Evolutionary conservation across 2,888 invertebrate genomes (phyloP).

Genomic region (Agrochola litura): DNA sequence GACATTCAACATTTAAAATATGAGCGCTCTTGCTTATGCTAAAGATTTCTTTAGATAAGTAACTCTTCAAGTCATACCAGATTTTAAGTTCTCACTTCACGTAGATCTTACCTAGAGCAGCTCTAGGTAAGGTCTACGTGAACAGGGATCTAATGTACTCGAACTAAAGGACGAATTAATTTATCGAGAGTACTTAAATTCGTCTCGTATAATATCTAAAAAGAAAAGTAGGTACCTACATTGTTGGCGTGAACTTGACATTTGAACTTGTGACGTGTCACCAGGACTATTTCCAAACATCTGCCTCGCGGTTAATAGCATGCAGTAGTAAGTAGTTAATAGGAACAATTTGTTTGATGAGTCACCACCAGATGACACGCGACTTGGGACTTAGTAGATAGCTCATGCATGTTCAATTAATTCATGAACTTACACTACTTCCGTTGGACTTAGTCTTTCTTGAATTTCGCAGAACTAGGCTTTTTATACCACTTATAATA

Average conservation of each 20-base stretch:
- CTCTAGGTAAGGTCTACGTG: too few relatives aligned
- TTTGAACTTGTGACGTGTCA: constrained; percentile 25
- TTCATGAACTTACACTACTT: constrained; percentile 21
- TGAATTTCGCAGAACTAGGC: background rate
- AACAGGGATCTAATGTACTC: too few relatives aligned
- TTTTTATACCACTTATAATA: background rate
- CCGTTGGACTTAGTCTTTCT: constrained; percentile 3
- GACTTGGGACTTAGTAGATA: constrained; percentile 22
- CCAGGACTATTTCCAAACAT: constrained; percentile 36
- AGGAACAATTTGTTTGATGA: constrained; percentile 41
- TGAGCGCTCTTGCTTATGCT: too few relatives aligned
- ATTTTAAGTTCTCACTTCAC: background rate
- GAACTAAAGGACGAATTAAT: too few relatives aligned
- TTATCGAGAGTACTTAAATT: background rate
- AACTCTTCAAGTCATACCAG: background rate
- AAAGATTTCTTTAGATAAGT: background rate
- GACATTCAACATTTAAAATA: background rate
- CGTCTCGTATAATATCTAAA: background rate
- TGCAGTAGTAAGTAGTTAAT: constrained; percentile 19
- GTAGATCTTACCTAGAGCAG: too few relatives aligned
- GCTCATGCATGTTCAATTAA: constrained; percentile 41
- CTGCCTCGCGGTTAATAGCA: constrained; percentile 35
- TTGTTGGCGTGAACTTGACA: constrained; percentile 47
- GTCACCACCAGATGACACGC: constrained; percentile 40
- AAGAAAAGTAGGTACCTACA: background rate